These are phyloP conservation scores for Myripristis jacobus DNA, from an alignment of 2,797 vertebrate genomes.

Conservation along the genomic window DNA sequence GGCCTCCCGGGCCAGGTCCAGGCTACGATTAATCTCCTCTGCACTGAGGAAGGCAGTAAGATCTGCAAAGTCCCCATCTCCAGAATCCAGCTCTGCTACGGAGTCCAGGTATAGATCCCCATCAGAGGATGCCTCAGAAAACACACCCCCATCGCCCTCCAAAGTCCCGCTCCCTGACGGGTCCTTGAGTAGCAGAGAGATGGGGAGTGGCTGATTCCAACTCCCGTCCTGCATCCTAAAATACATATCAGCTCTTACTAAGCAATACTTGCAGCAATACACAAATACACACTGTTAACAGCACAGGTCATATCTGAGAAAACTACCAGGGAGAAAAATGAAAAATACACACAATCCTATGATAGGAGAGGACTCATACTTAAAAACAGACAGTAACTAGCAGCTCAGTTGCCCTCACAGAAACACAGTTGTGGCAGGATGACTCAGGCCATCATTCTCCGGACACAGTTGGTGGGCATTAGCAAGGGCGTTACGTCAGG, in stretches of 20 bases:
- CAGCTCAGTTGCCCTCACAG: slow-evolving; percentile 6
- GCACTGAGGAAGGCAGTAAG: slow-evolving; percentile 94
- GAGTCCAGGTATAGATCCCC: slow-evolving; percentile 88
- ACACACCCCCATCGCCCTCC: slow-evolving; percentile 76
- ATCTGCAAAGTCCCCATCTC: slow-evolving; percentile 83
- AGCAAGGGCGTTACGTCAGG: slow-evolving; percentile 61
- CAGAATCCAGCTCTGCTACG: slow-evolving; percentile 84
- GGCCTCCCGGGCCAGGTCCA: slow-evolving; percentile 93
- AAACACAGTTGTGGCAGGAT: slow-evolving; percentile 60
- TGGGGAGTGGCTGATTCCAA: slow-evolving; percentile 83
- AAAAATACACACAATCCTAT: slow-evolving; percentile 8
- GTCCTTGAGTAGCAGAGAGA: slow-evolving; percentile 84
- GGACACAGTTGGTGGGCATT: slow-evolving; percentile 76
- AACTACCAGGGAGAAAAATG: slow-evolving; percentile 14
- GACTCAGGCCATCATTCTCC: slow-evolving; percentile 74
- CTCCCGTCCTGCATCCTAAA: slow-evolving; percentile 91
- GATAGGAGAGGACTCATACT: slow-evolving; percentile 21
- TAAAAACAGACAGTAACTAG: slow-evolving; percentile 45
- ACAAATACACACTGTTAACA: slow-evolving; percentile 3
- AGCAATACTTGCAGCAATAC: background rate
- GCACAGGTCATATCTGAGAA: slow-evolving; percentile 2
- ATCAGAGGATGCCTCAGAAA: slow-evolving; percentile 87
- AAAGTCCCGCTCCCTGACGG: slow-evolving; percentile 69
- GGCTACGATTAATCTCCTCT: slow-evolving; percentile 93
- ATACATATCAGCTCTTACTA: slow-evolving; percentile 54